phyloP scores from a whole-genome alignment of 2,113 vertebrate genomes.

The Delphinus delphis region DNA sequence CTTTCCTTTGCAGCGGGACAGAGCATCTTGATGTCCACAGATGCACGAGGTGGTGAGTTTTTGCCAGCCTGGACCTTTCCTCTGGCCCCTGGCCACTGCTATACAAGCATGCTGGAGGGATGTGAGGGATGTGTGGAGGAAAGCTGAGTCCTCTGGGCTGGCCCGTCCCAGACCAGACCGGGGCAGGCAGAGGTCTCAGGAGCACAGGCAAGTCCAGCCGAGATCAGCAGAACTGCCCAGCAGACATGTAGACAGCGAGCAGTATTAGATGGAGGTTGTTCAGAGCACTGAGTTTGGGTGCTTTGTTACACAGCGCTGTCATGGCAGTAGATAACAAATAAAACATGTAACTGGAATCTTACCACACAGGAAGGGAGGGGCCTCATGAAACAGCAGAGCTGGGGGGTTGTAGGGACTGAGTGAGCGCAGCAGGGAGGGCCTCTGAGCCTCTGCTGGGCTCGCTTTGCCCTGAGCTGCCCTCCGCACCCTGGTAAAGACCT shows the following conservation, averaged over 20 bases:
- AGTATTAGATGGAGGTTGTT: accelerated
- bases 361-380: accelerated
- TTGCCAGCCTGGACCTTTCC: neutral
- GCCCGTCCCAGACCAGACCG: accelerated
- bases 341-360: accelerated
- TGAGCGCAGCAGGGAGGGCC: accelerated
- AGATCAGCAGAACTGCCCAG: neutral
- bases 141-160: neutral
- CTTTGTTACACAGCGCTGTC: accelerated
- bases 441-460: neutral
- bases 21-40: neutral
- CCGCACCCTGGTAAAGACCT: accelerated
- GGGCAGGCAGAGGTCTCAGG: neutral
- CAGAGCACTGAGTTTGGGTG: accelerated
- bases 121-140: neutral
- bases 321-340: accelerated
- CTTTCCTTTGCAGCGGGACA: neutral
- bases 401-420: neutral
- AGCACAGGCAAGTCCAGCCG: accelerated
- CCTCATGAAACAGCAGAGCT: accelerated
- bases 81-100: neutral
- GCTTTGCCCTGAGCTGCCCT: accelerated
- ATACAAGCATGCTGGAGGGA: accelerated
- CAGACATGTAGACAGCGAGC: accelerated
- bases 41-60: neutral